A percentile compares a stretch with the other conserved stretches of the same genome.
These are phyloP conservation scores for Lithophane ornitopus DNA, from an alignment of 2,888 invertebrate genomes.

Conservation along the genomic window DNA sequence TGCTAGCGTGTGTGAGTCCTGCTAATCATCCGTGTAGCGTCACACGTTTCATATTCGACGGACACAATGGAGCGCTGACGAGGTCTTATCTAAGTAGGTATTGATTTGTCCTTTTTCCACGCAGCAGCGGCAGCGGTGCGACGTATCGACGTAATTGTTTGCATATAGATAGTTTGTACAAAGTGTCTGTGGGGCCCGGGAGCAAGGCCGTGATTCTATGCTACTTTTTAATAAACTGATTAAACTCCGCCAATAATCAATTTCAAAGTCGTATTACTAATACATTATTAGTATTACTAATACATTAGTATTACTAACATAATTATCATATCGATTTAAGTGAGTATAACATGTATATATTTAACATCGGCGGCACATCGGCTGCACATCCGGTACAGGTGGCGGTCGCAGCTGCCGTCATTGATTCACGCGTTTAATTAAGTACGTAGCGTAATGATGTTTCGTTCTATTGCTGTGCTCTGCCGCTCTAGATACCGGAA, in stretches of 20 bases:
- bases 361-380: neutral
- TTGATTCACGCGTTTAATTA: conserved; percentile 59
- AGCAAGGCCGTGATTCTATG: no score
- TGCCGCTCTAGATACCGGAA: conserved; percentile 2
- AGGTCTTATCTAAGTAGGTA: neutral
- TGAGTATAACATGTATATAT: no score
- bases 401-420: conserved; percentile 4
- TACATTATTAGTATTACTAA: no score
- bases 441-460: conserved; percentile 26
- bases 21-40: neutral
- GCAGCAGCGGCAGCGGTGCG: neutral
- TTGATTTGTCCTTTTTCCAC: neutral
- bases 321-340: no score
- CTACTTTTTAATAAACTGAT: no score
- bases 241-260: no score
- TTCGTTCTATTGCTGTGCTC: conserved; percentile 18
- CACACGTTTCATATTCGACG: neutral
- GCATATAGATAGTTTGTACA: neutral
- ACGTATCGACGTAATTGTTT: neutral
- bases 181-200: neutral
- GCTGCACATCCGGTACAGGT: neutral
- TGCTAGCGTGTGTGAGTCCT: neutral
- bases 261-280: no score
- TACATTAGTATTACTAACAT: no score
- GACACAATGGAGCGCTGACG: neutral